A percentile compares a stretch with the other conserved stretches of the same genome.
phyloP scores from a whole-genome alignment of 2,888 invertebrate species.

The Caenorhabditis sp. region DNA sequence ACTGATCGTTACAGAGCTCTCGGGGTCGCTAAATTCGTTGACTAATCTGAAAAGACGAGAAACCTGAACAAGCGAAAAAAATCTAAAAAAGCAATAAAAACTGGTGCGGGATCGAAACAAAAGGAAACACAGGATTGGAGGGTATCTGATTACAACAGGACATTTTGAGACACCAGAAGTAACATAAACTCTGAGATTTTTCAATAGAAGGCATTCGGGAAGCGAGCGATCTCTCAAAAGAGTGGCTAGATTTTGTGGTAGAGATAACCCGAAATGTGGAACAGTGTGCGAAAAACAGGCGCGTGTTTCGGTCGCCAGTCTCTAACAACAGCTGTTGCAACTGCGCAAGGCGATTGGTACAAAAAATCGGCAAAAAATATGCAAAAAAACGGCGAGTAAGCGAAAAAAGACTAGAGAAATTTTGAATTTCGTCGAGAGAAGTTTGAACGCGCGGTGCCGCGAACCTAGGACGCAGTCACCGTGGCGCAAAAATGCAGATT shows the following conservation, averaged over 20 bases:
- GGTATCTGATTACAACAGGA: slow-evolving; percentile 48
- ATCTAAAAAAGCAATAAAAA: slow-evolving; percentile 6
- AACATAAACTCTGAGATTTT: slow-evolving; percentile 54
- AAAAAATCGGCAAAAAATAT: neutral
- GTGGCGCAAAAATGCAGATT: slow-evolving; percentile 1
- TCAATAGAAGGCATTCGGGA: slow-evolving; percentile 17
- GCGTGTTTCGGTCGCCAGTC: slow-evolving; percentile 47
- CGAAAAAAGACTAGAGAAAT: too few species aligned
- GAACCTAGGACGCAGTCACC: slow-evolving; percentile 11
- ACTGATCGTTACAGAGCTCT: slow-evolving; percentile 5
- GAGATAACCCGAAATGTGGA: slow-evolving; percentile 62
- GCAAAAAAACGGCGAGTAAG: neutral
- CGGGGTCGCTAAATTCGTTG: slow-evolving; percentile 32
- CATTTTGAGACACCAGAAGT: slow-evolving; percentile 13
- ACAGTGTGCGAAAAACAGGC: slow-evolving; percentile 61
- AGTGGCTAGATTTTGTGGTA: slow-evolving; percentile 57
- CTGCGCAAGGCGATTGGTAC: neutral
- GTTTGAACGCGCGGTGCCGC: neutral
- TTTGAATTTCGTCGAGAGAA: neutral
- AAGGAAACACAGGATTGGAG: slow-evolving; percentile 1
- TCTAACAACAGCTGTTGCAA: slow-evolving; percentile 46
- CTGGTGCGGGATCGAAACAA: slow-evolving; percentile 21
- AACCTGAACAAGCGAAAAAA: slow-evolving; percentile 14
- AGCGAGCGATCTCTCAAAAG: slow-evolving; percentile 29
- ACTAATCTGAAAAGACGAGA: slow-evolving; percentile 36